phyloP scores from a whole-genome alignment of 2,888 invertebrate genomes.

The Pedicia rivosa region DNA sequence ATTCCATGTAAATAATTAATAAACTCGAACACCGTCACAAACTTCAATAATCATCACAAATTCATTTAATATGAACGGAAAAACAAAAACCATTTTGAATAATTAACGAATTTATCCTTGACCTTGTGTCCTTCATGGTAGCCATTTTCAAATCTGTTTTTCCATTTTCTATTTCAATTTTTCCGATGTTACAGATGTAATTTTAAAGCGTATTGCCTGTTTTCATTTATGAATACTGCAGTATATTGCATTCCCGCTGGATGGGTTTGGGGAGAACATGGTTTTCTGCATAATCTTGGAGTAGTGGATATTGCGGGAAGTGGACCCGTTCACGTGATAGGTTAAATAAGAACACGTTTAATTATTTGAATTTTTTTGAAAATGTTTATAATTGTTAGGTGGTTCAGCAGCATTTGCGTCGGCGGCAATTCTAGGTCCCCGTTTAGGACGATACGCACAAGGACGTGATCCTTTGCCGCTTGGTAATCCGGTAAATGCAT shows the following conservation, averaged over 20 bases:
- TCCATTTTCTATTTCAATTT: too few species aligned
- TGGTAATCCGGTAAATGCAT: slow-evolving; percentile 79
- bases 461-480: slow-evolving; percentile 61
- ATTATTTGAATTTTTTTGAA: too few species aligned
- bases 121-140: too few species aligned
- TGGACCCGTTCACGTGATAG: slow-evolving; percentile 81
- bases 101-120: too few species aligned
- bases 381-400: too few species aligned
- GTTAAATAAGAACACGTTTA: too few species aligned
- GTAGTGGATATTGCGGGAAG: slow-evolving; percentile 88
- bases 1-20: too few species aligned
- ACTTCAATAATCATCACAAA: too few species aligned
- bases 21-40: too few species aligned
- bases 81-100: too few species aligned
- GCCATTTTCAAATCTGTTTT: too few species aligned
- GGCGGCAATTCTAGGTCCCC: slow-evolving; percentile 77
- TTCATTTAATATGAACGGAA: too few species aligned
- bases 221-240: slow-evolving; percentile 74
- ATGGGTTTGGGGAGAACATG: slow-evolving; percentile 84
- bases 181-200: slow-evolving; percentile 64
- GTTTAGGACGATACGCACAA: slow-evolving; percentile 67
- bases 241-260: slow-evolving; percentile 89
- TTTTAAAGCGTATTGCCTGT: slow-evolving; percentile 81
- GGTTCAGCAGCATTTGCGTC: slow-evolving; percentile 69
- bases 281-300: slow-evolving; percentile 67